These are phyloP conservation scores for Aleiodes sp. DNA, from an alignment of 1,140 invertebrate genomes.

Conservation along the genomic window DNA sequence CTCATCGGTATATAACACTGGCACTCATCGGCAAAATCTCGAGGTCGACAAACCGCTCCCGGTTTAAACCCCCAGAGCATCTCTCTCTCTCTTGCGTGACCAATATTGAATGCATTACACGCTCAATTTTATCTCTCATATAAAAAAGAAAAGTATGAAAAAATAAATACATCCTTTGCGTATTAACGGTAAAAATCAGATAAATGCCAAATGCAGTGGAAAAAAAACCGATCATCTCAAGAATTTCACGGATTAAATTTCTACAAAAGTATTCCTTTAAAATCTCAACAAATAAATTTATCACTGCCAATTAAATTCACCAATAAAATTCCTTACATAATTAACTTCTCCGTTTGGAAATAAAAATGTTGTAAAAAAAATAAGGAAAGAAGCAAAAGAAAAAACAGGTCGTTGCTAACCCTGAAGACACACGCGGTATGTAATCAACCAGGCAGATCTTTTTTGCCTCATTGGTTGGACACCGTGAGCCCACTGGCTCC, in stretches of 20 bases:
- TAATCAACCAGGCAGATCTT: conserved; percentile 43
- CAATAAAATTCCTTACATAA: not conserved
- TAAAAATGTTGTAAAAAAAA: not conserved
- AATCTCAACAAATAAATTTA: not conserved
- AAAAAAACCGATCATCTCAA: no score
- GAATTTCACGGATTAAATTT: no score
- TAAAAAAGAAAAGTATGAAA: not conserved
- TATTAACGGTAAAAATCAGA: no score
- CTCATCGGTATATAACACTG: not conserved
- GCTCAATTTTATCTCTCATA: not conserved
- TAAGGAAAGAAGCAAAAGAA: not conserved
- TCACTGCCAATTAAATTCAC: not conserved
- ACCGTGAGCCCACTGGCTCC: conserved; percentile 28
- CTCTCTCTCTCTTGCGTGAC: conserved; percentile 15
- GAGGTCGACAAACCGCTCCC: conserved; percentile 15
- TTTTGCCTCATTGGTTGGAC: conserved; percentile 47
- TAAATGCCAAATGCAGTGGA: no score
- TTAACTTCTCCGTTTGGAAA: conserved; percentile 8
- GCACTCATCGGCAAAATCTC: not conserved
- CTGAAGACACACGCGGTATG: conserved; percentile 36
- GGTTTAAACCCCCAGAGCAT: not conserved
- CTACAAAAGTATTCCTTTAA: no score
- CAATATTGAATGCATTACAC: conserved; percentile 7
- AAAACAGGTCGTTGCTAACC: conserved; percentile 7
- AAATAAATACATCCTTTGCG: no score